Evolutionary conservation across 2,797 vertebrate species (phyloP).

Genomic region (Acipenser transmontanus): DNA sequence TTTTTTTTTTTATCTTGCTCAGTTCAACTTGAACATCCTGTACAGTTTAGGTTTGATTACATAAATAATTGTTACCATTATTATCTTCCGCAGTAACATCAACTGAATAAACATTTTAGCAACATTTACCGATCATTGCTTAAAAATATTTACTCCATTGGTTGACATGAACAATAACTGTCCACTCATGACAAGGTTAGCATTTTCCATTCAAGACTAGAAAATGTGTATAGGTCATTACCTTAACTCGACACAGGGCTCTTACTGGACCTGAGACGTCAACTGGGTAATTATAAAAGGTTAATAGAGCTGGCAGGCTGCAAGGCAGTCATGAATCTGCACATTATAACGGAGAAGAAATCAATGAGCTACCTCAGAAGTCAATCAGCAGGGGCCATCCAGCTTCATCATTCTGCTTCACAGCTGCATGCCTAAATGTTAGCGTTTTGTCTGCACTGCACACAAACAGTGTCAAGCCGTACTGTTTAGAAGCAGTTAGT

Average conservation of each 20-base stretch:
- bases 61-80: too few species aligned
- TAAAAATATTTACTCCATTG: too few species aligned
- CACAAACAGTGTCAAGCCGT: conserved; percentile 40
- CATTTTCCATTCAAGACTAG: conserved; percentile 55
- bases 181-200: conserved; percentile 72
- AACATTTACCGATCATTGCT: too few species aligned
- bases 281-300: conserved; percentile 38
- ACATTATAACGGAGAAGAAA: conserved; percentile 65
- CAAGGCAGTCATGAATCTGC: conserved; percentile 35
- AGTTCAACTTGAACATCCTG: too few species aligned
- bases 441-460: conserved; percentile 46
- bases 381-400: conserved; percentile 56
- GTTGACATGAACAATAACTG: background rate
- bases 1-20: too few species aligned
- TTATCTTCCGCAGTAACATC: too few species aligned
- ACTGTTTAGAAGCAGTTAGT: conserved; percentile 41
- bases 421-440: conserved; percentile 48
- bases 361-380: conserved; percentile 63
- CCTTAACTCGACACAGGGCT: conserved; percentile 42
- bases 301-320: conserved; percentile 44
- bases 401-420: conserved; percentile 31
- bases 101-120: too few species aligned
- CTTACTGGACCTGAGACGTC: conserved; percentile 32
- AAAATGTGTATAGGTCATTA: conserved; percentile 32
- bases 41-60: too few species aligned